A percentile compares a stretch with the other conserved stretches of the same genome.
These are phyloP conservation scores for Moxostoma hubbsi DNA, from an alignment of 2,797 vertebrate species.

Conservation along the genomic window DNA sequence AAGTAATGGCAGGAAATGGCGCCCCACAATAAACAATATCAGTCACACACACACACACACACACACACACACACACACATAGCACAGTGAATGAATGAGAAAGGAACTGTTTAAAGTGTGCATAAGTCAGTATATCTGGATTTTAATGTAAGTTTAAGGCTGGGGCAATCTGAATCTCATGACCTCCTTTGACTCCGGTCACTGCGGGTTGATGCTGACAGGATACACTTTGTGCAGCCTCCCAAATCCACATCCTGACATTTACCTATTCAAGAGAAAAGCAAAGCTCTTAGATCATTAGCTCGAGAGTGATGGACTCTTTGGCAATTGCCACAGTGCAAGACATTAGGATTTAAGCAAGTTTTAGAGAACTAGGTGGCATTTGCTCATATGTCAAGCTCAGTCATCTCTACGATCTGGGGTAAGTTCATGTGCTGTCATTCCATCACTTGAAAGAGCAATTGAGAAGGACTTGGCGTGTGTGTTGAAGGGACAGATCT, in stretches of 20 bases:
- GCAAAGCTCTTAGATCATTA: constrained; percentile 38
- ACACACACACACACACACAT: constrained; percentile 30
- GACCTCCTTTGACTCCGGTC: constrained; percentile 22
- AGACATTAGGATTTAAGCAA: constrained; percentile 37
- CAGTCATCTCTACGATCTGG: constrained; percentile 14
- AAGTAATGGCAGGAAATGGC: constrained; percentile 76
- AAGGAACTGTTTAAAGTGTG: constrained; percentile 60
- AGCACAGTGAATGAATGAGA: constrained; percentile 61
- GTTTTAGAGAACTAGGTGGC: constrained; percentile 33
- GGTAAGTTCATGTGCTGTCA: constrained; percentile 14
- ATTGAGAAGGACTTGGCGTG: constrained; percentile 6
- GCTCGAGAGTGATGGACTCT: not conserved
- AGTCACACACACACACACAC: constrained; percentile 61
- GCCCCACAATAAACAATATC: constrained; percentile 79
- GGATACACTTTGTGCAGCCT: constrained; percentile 13
- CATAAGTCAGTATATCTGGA: constrained; percentile 59
- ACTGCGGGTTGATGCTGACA: constrained; percentile 23
- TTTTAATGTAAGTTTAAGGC: constrained; percentile 29
- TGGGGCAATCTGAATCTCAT: constrained; percentile 28
- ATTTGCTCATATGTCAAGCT: constrained; percentile 39
- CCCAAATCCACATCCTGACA: constrained; percentile 33
- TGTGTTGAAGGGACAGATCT: not conserved
- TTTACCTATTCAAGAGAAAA: constrained; percentile 33
- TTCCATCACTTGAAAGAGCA: not conserved
- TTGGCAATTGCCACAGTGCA: constrained; percentile 6